Percentiles rank a stretch among this genome's conserved stretches.
Conservation (phyloP, 1,140 invertebrate genomes). For the Bicyclus anynana region DNA sequence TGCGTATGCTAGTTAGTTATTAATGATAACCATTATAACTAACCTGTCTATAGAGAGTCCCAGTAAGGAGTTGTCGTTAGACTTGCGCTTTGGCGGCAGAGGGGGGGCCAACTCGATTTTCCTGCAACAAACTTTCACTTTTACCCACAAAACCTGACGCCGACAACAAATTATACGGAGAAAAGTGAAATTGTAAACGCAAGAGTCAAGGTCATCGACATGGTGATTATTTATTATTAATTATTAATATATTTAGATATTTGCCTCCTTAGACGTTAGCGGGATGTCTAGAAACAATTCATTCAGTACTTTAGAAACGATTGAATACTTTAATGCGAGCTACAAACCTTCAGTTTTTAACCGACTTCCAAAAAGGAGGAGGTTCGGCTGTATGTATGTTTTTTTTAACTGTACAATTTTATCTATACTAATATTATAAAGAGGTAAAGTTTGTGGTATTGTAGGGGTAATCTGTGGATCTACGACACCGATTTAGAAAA, state of each 20-base stretch:
- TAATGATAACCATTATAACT: constrained; percentile 40
- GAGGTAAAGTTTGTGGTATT: too few species aligned
- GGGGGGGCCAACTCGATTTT: constrained; percentile 74
- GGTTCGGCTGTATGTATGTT: too few species aligned
- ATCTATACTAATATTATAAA: too few species aligned
- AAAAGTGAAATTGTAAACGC: constrained; percentile 18
- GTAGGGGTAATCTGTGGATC: too few species aligned
- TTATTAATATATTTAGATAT: too few species aligned
- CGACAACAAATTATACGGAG: constrained; percentile 17
- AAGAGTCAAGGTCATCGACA: constrained; percentile 16
- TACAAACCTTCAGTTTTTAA: too few species aligned
- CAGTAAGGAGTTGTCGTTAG: constrained; percentile 66
- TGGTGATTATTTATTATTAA: not conserved
- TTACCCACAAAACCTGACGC: constrained; percentile 25
- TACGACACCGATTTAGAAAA: too few species aligned
- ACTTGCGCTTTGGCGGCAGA: constrained; percentile 72
- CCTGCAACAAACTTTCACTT: constrained; percentile 64
- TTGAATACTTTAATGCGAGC: too few species aligned
- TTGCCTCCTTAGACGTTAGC: constrained; percentile 83
- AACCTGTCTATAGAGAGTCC: constrained; percentile 72
- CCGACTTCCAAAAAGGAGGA: too few species aligned
- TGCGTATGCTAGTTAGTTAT: not conserved
- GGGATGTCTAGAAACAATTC: constrained; percentile 89
- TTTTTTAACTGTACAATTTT: too few species aligned
- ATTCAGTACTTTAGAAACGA: too few species aligned